Evolutionary conservation across 2,888 invertebrate species (phyloP).

Genomic region (Oxystoma pomonae): DNA sequence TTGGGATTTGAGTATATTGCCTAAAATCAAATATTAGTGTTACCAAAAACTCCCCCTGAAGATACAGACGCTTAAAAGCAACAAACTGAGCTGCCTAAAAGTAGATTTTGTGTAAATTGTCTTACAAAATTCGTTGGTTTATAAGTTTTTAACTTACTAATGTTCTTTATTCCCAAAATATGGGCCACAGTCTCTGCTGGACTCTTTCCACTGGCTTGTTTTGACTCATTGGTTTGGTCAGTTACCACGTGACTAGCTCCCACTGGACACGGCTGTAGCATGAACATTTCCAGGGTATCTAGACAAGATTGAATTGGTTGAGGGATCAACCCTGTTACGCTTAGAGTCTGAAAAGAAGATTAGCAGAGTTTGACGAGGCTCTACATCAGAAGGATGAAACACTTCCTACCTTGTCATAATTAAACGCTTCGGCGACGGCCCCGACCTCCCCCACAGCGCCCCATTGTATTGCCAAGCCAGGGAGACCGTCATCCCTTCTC

Average conservation of each 20-base stretch:
- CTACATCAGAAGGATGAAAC: slow-evolving; percentile 19
- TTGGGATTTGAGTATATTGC: slow-evolving; percentile 23
- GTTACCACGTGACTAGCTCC: slow-evolving; percentile 25
- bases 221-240: slow-evolving; percentile 2
- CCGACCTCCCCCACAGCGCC: slow-evolving; percentile 34
- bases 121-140: too few relatives aligned
- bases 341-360: slow-evolving; percentile 13
- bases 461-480: slow-evolving; percentile 34
- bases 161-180: slow-evolving; percentile 30
- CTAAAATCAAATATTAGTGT: slow-evolving; percentile 15
- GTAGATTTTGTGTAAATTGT: too few relatives aligned
- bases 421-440: slow-evolving; percentile 15
- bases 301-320: slow-evolving; percentile 28
- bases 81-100: too few relatives aligned
- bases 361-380: slow-evolving; percentile 11
- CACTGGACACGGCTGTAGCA: slow-evolving; percentile 26
- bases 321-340: slow-evolving; percentile 11
- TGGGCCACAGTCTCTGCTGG: slow-evolving; percentile 27
- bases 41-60: not conserved
- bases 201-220: slow-evolving; percentile 13
- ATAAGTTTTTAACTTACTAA: too few relatives aligned
- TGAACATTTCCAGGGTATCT: slow-evolving; percentile 25
- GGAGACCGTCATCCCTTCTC: slow-evolving; percentile 27
- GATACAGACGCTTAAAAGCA: too few relatives aligned
- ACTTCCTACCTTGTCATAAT: slow-evolving; percentile 22